Base-by-base conservation (phyloP, 2,113 vertebrate species). In the Coptodon bakossiorum region DNA sequence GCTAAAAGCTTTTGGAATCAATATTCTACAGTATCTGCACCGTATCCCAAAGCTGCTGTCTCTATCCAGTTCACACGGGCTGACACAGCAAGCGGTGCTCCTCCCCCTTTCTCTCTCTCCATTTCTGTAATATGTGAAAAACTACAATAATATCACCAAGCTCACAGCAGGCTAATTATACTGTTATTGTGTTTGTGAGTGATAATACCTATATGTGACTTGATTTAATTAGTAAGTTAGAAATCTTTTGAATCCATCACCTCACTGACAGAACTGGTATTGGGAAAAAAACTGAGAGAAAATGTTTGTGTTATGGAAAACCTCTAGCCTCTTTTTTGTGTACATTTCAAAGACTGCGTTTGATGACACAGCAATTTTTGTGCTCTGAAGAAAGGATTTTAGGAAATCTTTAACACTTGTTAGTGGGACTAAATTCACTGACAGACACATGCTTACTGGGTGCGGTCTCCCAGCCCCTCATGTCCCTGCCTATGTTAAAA, bases 1-100 rank as follows among this genome's bases (percentile, higher is more conserved):
- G 5, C 87, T 93, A 92, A 95, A 95, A 95, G 95, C 90, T 89
- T 95, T 91, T 88, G 87, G 66, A 94, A 95, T 95, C 94, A 89
- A 96, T 95, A 91, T 53, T 82, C 54, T 92, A 94, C 92, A 93
- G 92, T 93, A 91, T 85, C 78, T 92, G 92, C 92, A 90, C 22
- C 61, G 36, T 82, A 89, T 87, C 84, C 83, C 80, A 88, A 80
- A 94, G 86, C 85, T n/a, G 68, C 84, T 45, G 68, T 81, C 68
- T 89, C 88, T 71, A 84, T 81, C 82, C 81, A 85, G 50, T 88
- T 87, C 43, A 12, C 68, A 85, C 38, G 82, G 57, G 59, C 89
- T 90, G 92, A 89, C 80, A 80, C 66, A 84, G 68, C 79, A 82
- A 81, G 50, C 80, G 92, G 92, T 79, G 79, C 43, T 59, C 9